Base-by-base conservation (phyloP, 2,888 invertebrate genomes). In the Mesorhabditis belari region DNA sequence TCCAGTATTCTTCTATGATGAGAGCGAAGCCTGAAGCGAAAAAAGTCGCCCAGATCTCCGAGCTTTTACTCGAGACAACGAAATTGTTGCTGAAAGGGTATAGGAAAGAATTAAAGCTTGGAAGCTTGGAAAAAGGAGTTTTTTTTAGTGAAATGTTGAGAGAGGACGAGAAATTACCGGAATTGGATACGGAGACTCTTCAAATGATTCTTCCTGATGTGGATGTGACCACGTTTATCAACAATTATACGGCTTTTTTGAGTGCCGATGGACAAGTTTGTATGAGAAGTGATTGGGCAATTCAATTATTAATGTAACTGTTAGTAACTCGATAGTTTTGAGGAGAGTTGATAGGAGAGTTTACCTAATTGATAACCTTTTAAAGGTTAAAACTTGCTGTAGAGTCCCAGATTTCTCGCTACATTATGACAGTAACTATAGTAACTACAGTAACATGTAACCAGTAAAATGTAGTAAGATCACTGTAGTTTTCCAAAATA, bases 201-300 rank as follows among this genome's bases (percentile, higher is more conserved):
- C 79, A 80, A 52, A 63, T 60, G 51, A 71, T 73, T 27, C 67
- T 73, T 2, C 73, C 73, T 0, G 73, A 73, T 50, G 65, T 74
- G 51, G 71, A 73, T 55, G 74, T 78, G 19, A 66, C 67, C 52
- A 61, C 67, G 23, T 79, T 79, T 59, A 76, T 79, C 29, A 74
- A 73, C 59, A 79, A 79, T 60, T 77, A 66, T 66, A 77, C 77
- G 2, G 77, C 79, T 19, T 79, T 79, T 61, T 64, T 79, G 25
- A 73, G 74, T 3, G 71, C 68, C 19, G 74, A 76, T 62, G 79
- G 77, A 25, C 62, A 58, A 21, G 72, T 64, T 27, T 21, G 61
- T 35, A 44, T 61, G 12, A 17, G 17, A 12, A 44, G 12, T 44
- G n/a, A 44, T 44, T n/a, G n/a, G n/a, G n/a, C n/a, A n/a, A n/a